phyloP scores from a whole-genome alignment of 2,888 invertebrate species.

The Oscheius sp. region DNA sequence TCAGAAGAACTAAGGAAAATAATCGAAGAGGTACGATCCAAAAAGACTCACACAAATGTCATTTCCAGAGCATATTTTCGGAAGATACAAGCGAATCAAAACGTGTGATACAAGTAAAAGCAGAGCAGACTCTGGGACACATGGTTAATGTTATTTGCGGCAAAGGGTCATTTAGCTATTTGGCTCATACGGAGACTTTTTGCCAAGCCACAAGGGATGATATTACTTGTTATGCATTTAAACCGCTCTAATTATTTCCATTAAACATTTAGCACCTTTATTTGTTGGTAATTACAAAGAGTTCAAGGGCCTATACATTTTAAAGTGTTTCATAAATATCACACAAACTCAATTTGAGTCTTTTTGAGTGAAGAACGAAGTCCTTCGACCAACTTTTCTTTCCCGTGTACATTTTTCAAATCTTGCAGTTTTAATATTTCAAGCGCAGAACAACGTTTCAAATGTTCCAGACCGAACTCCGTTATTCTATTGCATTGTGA shows the following conservation, averaged over 20 bases:
- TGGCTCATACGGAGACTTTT: slow-evolving; percentile 66
- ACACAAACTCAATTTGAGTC: no score
- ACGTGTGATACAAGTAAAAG: slow-evolving; percentile 60
- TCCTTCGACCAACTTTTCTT: slow-evolving; percentile 44
- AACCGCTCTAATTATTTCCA: slow-evolving; percentile 53
- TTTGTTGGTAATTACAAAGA: no score
- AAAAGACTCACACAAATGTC: neutral
- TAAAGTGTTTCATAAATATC: no score
- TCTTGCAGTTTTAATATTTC: slow-evolving; percentile 47
- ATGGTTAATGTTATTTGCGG: slow-evolving; percentile 63
- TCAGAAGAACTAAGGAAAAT: slow-evolving; percentile 53
- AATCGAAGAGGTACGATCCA: slow-evolving; percentile 44
- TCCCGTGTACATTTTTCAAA: slow-evolving; percentile 53
- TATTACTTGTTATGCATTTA: slow-evolving; percentile 67
- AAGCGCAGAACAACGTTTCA: slow-evolving; percentile 45
- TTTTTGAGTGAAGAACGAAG: no score
- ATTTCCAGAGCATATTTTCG: slow-evolving; percentile 31
- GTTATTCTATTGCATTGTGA: slow-evolving; percentile 57
- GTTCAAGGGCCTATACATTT: no score
- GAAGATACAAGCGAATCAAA: slow-evolving; percentile 59
- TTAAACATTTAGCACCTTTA: neutral
- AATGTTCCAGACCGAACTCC: slow-evolving; percentile 57
- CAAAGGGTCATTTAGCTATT: slow-evolving; percentile 65
- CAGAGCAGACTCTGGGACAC: slow-evolving; percentile 44
- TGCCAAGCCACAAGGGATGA: slow-evolving; percentile 60